A percentile compares a stretch with the other conserved stretches of the same genome.
Evolutionary conservation across 92 coral and sea anemone genomes (phyloP).

Genomic region (Meandrina meandrites): DNA sequence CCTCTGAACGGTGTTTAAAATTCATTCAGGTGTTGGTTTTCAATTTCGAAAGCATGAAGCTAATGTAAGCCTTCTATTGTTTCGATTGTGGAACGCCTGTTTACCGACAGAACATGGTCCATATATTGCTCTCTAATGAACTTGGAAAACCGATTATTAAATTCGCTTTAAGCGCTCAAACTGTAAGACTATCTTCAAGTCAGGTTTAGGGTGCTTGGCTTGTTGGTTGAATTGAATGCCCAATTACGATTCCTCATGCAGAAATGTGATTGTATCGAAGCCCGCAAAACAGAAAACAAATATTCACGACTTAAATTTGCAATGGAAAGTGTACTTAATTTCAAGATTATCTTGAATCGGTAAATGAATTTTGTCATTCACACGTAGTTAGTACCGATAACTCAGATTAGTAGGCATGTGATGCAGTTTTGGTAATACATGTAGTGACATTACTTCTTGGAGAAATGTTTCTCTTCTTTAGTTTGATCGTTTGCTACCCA

Average conservation of each 20-base stretch:
- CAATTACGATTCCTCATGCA: not conserved
- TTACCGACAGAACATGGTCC: not conserved
- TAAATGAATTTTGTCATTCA: not conserved
- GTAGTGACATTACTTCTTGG: too few relatives aligned
- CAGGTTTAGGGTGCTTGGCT: too few relatives aligned
- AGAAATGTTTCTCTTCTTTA: not conserved
- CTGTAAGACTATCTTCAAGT: not conserved
- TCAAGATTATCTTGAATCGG: not conserved
- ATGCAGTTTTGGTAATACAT: too few relatives aligned
- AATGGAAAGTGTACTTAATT: not conserved
- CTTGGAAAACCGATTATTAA: not conserved
- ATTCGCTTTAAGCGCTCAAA: not conserved
- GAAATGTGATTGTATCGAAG: not conserved
- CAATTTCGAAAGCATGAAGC: not conserved
- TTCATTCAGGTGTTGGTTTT: not conserved
- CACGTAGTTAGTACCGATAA: not conserved
- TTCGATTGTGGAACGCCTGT: not conserved
- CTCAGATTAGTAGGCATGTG: too few relatives aligned
- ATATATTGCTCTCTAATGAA: not conserved
- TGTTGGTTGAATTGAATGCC: not conserved
- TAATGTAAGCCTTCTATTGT: not conserved
- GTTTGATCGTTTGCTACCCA: not conserved
- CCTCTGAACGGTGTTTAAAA: not conserved
- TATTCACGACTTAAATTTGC: not conserved
- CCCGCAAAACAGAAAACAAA: not conserved